Evolutionary conservation across 2,113 vertebrate genomes (phyloP).

Genomic region (Tapirus terrestris): DNA sequence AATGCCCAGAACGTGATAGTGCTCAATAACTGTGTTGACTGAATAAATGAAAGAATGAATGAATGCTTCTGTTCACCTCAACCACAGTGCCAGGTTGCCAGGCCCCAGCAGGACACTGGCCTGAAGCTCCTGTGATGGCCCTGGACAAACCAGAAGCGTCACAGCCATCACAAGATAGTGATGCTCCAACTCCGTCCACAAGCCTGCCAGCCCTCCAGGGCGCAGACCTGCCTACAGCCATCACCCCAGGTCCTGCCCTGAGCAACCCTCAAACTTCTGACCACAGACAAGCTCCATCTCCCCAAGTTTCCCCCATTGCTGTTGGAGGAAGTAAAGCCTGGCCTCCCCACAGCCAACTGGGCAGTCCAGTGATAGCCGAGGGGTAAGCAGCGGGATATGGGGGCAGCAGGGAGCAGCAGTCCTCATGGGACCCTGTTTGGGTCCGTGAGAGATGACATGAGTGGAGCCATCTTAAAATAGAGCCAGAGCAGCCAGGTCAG

Average conservation of each 20-base stretch:
- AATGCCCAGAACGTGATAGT: rapidly evolving
- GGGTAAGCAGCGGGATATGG: rapidly evolving
- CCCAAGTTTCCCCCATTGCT: background rate
- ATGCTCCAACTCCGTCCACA: background rate
- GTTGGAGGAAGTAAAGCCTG: background rate
- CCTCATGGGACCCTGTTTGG: background rate
- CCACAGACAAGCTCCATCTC: background rate
- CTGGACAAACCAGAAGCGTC: background rate
- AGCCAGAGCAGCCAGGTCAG: too few species aligned
- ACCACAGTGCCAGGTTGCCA: background rate
- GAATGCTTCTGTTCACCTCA: background rate
- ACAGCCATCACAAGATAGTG: background rate
- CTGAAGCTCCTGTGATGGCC: background rate
- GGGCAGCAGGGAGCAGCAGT: background rate
- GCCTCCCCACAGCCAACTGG: background rate
- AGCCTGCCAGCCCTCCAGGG: background rate
- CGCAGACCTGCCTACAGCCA: background rate
- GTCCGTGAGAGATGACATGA: too few species aligned
- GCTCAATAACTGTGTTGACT: background rate
- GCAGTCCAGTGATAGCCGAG: too few species aligned
- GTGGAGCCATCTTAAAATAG: too few species aligned
- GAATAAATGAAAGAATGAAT: background rate
- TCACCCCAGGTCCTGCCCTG: background rate
- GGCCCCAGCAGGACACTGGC: background rate
- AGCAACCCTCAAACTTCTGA: background rate